Evolutionary conservation across 2,888 invertebrate species (phyloP).

Genomic region (Aplocera efformata): DNA sequence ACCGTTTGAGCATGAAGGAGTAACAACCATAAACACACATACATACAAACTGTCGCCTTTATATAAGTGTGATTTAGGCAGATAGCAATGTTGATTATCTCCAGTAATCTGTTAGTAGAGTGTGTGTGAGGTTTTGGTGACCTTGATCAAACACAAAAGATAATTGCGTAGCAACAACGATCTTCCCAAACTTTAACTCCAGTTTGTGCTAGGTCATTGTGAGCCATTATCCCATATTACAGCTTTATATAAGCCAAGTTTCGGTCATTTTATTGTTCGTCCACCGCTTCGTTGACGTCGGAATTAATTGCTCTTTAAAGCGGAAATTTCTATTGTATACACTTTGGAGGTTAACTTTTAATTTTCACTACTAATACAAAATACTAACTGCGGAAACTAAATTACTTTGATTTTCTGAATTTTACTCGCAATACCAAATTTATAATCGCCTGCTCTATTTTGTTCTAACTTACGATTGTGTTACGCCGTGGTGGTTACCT

Average conservation of each 20-base stretch:
- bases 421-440: too few species aligned
- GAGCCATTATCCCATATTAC: slow-evolving; percentile 57
- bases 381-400: neutral
- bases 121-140: slow-evolving; percentile 13
- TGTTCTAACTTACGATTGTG: too few species aligned
- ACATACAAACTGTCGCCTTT: too few species aligned
- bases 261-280: slow-evolving; percentile 60
- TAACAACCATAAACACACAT: too few species aligned
- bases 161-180: slow-evolving; percentile 43
- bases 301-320: slow-evolving; percentile 48
- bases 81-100: too few species aligned
- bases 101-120: neutral
- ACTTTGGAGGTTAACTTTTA: too few species aligned
- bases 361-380: too few species aligned
- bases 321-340: slow-evolving; percentile 14
- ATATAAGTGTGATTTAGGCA: too few species aligned
- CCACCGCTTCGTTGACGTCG: slow-evolving; percentile 42
- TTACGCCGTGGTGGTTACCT: too few species aligned
- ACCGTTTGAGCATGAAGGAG: too few species aligned
- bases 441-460: too few species aligned
- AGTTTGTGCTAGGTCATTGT: slow-evolving; percentile 64
- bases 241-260: slow-evolving; percentile 55
- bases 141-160: slow-evolving; percentile 38
- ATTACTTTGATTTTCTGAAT: too few species aligned
- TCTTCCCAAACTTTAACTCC: slow-evolving; percentile 56